These are phyloP conservation scores for Aphelinus certus DNA, from an alignment of 1,140 invertebrate genomes.

Conservation along the genomic window DNA sequence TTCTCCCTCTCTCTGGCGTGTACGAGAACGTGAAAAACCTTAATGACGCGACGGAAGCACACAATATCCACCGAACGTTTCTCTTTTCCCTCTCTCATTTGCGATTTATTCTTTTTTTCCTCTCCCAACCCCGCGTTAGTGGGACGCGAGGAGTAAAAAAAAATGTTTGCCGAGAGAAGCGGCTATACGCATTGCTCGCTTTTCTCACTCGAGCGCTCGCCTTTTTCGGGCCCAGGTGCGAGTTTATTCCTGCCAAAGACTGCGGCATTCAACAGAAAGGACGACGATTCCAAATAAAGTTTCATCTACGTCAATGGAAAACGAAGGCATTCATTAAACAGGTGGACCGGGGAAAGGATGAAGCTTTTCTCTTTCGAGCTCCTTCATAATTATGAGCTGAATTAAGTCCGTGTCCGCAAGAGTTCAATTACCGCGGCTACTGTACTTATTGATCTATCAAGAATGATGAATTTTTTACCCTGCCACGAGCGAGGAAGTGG, in stretches of 20 bases:
- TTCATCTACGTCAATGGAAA: conserved; percentile 2
- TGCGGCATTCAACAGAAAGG: not conserved
- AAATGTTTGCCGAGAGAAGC: not conserved
- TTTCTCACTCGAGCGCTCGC: too few species aligned
- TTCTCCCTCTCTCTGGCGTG: too few species aligned
- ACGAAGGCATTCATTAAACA: conserved; percentile 15
- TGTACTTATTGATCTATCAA: too few species aligned
- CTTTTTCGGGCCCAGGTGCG: too few species aligned
- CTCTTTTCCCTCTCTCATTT: not conserved
- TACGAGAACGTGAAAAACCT: too few species aligned
- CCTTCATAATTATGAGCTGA: not conserved
- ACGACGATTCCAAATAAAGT: not conserved
- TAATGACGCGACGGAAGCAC: too few species aligned
- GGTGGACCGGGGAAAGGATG: not conserved
- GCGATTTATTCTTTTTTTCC: not conserved
- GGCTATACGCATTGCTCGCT: not conserved
- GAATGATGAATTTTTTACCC: too few species aligned
- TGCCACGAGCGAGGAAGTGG: too few species aligned
- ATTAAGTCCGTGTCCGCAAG: too few species aligned
- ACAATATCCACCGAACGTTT: too few species aligned
- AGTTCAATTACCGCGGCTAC: too few species aligned
- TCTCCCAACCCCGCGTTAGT: not conserved
- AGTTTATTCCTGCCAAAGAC: too few species aligned
- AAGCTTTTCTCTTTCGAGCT: not conserved
- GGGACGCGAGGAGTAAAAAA: not conserved